A percentile compares a stretch with the other conserved stretches of the same genome.
Conservation (phyloP, 92 coral and sea anemone species). For the Hydrozoanthus gracilis region DNA sequence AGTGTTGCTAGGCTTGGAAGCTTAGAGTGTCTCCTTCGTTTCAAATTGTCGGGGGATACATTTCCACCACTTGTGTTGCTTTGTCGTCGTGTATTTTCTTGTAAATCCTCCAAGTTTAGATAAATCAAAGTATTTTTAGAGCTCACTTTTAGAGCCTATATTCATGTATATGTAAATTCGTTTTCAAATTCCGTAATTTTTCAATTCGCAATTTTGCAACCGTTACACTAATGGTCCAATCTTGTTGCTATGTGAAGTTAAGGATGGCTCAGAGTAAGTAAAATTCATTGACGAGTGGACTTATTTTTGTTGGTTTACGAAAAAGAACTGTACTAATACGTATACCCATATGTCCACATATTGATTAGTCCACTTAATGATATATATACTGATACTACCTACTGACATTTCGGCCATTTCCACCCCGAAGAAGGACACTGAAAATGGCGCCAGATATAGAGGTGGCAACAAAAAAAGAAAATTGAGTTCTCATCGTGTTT, state of each 20-base stretch:
- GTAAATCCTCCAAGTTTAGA: neutral
- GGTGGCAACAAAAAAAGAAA: no score
- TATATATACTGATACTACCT: no score
- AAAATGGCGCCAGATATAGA: no score
- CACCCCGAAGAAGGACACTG: no score
- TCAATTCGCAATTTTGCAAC: neutral
- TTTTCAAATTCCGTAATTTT: neutral
- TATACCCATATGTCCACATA: no score
- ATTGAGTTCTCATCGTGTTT: no score
- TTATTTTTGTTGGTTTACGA: no score
- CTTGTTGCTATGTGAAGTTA: neutral
- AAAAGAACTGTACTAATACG: no score
- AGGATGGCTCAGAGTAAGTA: neutral
- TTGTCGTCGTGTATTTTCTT: neutral
- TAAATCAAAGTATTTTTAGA: neutral
- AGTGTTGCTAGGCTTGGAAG: slow-evolving; percentile 78
- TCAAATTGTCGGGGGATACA: neutral
- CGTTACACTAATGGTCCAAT: neutral
- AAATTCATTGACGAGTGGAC: neutral
- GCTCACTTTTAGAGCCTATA: neutral
- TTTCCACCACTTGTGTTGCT: neutral
- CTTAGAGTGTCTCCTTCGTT: slow-evolving; percentile 38
- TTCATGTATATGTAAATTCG: neutral
- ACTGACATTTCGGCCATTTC: no score
- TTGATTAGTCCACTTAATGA: no score